Evolutionary conservation across 2,797 vertebrate species (phyloP), one percentile per base, ranked within the genome.

Genomic region (Liparis tanakae): DNA sequence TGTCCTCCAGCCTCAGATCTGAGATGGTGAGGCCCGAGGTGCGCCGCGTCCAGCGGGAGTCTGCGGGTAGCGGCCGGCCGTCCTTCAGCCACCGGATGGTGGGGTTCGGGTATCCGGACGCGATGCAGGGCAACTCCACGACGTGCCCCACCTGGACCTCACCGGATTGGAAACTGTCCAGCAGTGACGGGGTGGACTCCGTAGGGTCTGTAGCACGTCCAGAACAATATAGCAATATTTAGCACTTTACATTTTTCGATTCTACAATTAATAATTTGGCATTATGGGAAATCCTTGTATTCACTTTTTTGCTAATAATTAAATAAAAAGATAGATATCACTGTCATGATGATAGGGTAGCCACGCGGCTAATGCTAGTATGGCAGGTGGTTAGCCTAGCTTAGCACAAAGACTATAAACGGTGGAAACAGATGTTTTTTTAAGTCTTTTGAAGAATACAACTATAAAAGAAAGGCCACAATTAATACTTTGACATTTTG

Each of bases 71-170:
- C 0, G 97, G 97, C 56, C 97, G 95, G 46, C 97, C 95, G 8
- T 98, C 98, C 89, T 98, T 99, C 56, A 99, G 94, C 98, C 98
- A 99, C 68, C 97, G 95, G 83, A 97, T 95, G 62, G 97, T 96
- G 3, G 98, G 97, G 91, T 97, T 95, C 33, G 98, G 97, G 91
- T 98, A 98, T 67, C 97, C 98, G 0, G 97, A 98, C 74, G 98
- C 98, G 0, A 97, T 94, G 90, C 98, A 99, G 76, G 98, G 97
- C 77, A 99, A 92, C 90, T 99, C 97, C 88, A 98, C 94, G 3
- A 91, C 95, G 66, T 94, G 93, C 68, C 98, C 97, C 0, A 95
- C 92, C 92, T 95, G 95, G 81, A 96, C 95, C 89, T 99, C 98
- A 83, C 95, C 85, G 62, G 97, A 96, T 92, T 97, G 96, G 93